These are phyloP conservation scores for Pluvialis apricaria DNA, from an alignment of 2,113 vertebrate species.

Conservation along the genomic window DNA sequence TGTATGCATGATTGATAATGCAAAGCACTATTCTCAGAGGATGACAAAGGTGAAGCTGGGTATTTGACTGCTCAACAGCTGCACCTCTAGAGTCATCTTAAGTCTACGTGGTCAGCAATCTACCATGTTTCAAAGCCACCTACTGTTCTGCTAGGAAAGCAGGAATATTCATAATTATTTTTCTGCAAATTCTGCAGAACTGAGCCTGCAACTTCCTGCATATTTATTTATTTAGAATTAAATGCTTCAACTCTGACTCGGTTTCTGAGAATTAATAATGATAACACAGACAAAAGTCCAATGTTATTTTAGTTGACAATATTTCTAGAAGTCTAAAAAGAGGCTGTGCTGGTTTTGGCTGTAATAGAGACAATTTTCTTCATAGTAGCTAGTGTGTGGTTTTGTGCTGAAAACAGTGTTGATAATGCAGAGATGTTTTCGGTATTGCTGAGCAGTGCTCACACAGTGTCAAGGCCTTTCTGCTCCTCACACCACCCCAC, in stretches of 20 bases:
- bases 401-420: neutral
- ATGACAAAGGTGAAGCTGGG: neutral
- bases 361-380: neutral
- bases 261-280: neutral
- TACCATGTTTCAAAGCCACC: neutral
- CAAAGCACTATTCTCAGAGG: neutral
- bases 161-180: neutral
- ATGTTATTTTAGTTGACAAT: neutral
- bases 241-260: neutral
- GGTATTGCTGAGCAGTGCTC: neutral
- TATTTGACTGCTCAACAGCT: neutral
- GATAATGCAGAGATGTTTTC: neutral
- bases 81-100: neutral
- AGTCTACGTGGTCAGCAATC: neutral
- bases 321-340: neutral
- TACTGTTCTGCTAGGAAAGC: neutral
- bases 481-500: neutral
- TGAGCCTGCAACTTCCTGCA: neutral
- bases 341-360: neutral
- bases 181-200: neutral
- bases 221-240: neutral
- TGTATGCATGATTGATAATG: accelerated
- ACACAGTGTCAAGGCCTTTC: neutral
- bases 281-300: neutral
- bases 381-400: neutral